Evolutionary conservation across 2,797 vertebrate genomes (phyloP), one percentile per base, ranked within the genome.

Genomic region (Neostethus bicornis): DNA sequence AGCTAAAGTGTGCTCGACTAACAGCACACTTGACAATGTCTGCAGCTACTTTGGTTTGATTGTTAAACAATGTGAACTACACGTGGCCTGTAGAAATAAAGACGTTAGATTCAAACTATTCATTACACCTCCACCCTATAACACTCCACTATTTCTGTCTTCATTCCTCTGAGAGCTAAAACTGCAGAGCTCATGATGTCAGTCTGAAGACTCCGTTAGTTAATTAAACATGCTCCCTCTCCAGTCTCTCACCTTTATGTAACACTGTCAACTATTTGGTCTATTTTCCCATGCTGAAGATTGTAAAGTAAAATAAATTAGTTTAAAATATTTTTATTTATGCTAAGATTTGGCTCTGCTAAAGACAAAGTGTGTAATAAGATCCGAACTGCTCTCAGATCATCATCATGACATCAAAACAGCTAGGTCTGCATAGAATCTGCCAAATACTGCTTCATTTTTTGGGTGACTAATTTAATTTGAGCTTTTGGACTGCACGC

Each of bases 381-480:
- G 34, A 50, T 61, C 17, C 11, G 12, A 4, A 32, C 10, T 25
- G 24, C 7, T 48, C 34, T 17, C 34, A 37, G 42, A 17, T 31
- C 11, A 5, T 55, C 17, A 16, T 39, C 41, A 54, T 42, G n/a
- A 23, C 24, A 51, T 62, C 60, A 52, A 34, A 7, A 56, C 64
- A 59, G 42, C 47, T 56, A 61, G 51, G 52, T 58, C 41, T 35
- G 41, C 53, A 31, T 48, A 66, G 61, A 52, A 32, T 20, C 51
- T 52, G 75, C 79, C 80, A 82, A 73, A 61, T 58, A 53, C 16
- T 0, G 38, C 51, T 76, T 38, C 45, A 43, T 55, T 73, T 66
- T 60, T 70, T 79, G 65, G 71, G 59, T 24, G 20, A 66, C 62
- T 79, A 57, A 72, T 81, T 81, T 70, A 1, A 75, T 80, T 73